These are phyloP conservation scores for Xanthostigma xanthostigma DNA, from an alignment of 2,888 invertebrate genomes.

Conservation along the genomic window DNA sequence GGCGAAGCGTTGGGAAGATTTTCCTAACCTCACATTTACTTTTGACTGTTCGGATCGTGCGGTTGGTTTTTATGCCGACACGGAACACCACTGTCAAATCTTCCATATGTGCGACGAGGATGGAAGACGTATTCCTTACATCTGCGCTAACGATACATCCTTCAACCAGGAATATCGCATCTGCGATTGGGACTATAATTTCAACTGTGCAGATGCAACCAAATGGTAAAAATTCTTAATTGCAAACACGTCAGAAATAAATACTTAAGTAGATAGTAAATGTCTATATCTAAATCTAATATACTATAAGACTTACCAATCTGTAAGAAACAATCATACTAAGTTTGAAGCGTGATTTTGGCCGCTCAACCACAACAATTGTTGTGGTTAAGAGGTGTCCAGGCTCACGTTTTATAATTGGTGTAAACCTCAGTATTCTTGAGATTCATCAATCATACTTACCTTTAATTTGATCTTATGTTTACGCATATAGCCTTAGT, in stretches of 20 bases:
- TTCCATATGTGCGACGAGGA: slow-evolving; percentile 48
- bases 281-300: too few relatives aligned
- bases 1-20: slow-evolving; percentile 25
- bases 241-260: neutral
- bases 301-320: too few relatives aligned
- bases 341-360: too few relatives aligned
- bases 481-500: too few relatives aligned
- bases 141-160: slow-evolving; percentile 43
- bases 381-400: too few relatives aligned
- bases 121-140: slow-evolving; percentile 41
- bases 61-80: slow-evolving; percentile 46
- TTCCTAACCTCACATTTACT: slow-evolving; percentile 42
- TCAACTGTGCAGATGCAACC: slow-evolving; percentile 39
- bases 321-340: too few relatives aligned
- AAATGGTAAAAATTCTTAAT: slow-evolving; percentile 27
- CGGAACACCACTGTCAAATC: slow-evolving; percentile 44
- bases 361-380: too few relatives aligned
- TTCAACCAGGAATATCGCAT: slow-evolving; percentile 47
- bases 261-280: too few relatives aligned
- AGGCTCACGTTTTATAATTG: too few relatives aligned
- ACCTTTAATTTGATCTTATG: too few relatives aligned
- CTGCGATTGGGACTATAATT: slow-evolving; percentile 45
- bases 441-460: too few relatives aligned
- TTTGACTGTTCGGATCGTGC: slow-evolving; percentile 41
- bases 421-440: too few relatives aligned